Evolutionary conservation across 2,797 vertebrate species (phyloP).

Genomic region (Leptatherina wallacei): DNA sequence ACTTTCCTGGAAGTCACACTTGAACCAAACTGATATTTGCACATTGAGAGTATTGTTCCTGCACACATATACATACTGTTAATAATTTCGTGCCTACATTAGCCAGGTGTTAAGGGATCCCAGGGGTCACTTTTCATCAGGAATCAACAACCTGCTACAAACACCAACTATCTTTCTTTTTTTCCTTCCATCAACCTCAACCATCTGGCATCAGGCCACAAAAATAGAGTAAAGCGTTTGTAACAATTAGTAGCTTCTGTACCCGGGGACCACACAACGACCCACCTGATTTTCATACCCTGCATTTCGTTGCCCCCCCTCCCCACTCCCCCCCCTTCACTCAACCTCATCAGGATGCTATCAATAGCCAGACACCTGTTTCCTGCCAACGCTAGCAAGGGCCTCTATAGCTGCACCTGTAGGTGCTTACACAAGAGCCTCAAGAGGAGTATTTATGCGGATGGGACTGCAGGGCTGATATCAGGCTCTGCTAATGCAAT

Average conservation of each 20-base stretch:
- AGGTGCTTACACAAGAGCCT: slow-evolving; percentile 82
- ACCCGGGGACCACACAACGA: slow-evolving; percentile 76
- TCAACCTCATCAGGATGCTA: slow-evolving; percentile 67
- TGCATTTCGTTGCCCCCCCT: slow-evolving; percentile 69
- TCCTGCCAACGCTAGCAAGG: slow-evolving; percentile 83
- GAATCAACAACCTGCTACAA: slow-evolving; percentile 77
- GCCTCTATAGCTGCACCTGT: slow-evolving; percentile 83
- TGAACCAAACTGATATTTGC: slow-evolving; percentile 54
- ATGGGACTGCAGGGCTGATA: slow-evolving; percentile 72
- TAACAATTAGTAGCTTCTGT: slow-evolving; percentile 87
- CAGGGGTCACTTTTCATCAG: slow-evolving; percentile 68
- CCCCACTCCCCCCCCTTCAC: slow-evolving; percentile 56
- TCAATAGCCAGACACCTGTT: slow-evolving; percentile 93
- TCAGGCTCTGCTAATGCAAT: slow-evolving; percentile 75
- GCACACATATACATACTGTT: slow-evolving; percentile 55
- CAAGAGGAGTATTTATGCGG: slow-evolving; percentile 72
- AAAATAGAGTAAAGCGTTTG: slow-evolving; percentile 85
- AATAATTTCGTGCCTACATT: slow-evolving; percentile 57
- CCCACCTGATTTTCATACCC: slow-evolving; percentile 87
- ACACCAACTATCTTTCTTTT: slow-evolving; percentile 62
- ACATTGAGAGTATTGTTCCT: slow-evolving; percentile 37
- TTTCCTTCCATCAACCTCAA: slow-evolving; percentile 76
- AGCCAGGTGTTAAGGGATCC: slow-evolving; percentile 75
- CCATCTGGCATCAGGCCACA: slow-evolving; percentile 88
- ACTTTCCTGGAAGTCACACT: slow-evolving; percentile 62